Evolutionary conservation across 1,140 invertebrate genomes (phyloP), one percentile per base, ranked within the genome.

Genomic region (Bombus difficillimus): DNA sequence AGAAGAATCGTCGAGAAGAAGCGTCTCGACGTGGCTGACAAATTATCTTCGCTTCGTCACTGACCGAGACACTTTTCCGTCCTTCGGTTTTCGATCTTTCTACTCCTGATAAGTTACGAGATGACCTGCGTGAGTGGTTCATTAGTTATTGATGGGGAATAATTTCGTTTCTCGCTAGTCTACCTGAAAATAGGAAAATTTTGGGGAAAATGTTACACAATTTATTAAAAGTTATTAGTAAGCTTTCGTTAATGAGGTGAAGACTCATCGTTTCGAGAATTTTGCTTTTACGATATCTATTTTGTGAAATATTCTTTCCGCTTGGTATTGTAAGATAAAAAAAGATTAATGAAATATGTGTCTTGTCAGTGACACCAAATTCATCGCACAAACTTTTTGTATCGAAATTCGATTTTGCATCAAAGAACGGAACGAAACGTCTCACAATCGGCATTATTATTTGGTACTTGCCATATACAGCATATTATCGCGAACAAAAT

Each of bases 11-110:
- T 66, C 73, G 69, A 71, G 62, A n/a, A 37, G 22, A 9, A 22
- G 32, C 34, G 53, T 39, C 28, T 41, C 28, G 72, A 53, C 80
- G 71, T 86, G 72, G 72, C 89, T 90, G 89, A 91, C 86, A 91
- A 90, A 91, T 90, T 84, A 78, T 91, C 86, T 88, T 83, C 81
- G 87, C 88, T 91, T 90, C 88, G 88, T 91, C 91, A 92, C 62
- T 59, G 83, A 66, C 43, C 69, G 81, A 82, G 87, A 83, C 34
- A n/a, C 41, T 72, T 72, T 83, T 81, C 62, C 86, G 28, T n/a
- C 72, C n/a, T 73, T 78, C 74, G 82, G 86, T 88, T 83, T 84
- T 88, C 81, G 37, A 88, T 89, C 81, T 85, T 76, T 82, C 86
- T 64, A 74, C 62, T 53, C 85, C 76, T 41, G 68, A 53, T 22